These are phyloP conservation scores for Hydriomena furcata DNA, from an alignment of 2,888 invertebrate genomes.

Conservation along the genomic window DNA sequence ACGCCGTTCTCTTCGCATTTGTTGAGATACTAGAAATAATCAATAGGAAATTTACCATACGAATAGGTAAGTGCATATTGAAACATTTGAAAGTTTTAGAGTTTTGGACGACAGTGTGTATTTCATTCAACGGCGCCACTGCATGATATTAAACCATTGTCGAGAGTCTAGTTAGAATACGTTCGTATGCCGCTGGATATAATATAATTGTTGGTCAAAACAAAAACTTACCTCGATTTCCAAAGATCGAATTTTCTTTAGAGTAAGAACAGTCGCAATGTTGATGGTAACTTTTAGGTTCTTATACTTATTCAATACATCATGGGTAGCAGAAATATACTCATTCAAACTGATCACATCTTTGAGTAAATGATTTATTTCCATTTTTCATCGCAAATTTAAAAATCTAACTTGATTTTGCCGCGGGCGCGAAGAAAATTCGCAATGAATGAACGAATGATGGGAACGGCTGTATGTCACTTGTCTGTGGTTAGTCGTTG, in stretches of 20 bases:
- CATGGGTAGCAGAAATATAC: constrained; percentile 53
- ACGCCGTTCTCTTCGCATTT: constrained; percentile 62
- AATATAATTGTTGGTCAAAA: no score
- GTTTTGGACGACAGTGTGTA: no score
- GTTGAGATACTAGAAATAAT: constrained; percentile 61
- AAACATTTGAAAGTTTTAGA: no score
- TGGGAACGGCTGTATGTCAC: no score
- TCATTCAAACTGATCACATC: constrained; percentile 53
- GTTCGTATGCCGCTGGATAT: no score
- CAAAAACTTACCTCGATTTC: constrained; percentile 62
- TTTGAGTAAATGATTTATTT: constrained; percentile 50
- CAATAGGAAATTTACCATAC: neutral
- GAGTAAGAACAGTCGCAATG: constrained; percentile 53
- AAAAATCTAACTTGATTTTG: constrained; percentile 3
- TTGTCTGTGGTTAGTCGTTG: no score
- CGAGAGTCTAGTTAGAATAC: no score
- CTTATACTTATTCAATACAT: constrained; percentile 42
- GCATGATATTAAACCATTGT: no score
- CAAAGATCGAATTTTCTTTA: constrained; percentile 59
- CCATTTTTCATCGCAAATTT: constrained; percentile 46
- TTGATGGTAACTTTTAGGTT: constrained; percentile 53
- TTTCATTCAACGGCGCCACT: no score
- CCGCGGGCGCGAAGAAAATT: constrained; percentile 21
- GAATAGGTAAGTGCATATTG: no score
- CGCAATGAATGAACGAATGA: neutral